Percentiles rank a stretch among this genome's conserved stretches.
Conservation (phyloP, 1,140 invertebrate species). For the Papilio polyxenes region DNA sequence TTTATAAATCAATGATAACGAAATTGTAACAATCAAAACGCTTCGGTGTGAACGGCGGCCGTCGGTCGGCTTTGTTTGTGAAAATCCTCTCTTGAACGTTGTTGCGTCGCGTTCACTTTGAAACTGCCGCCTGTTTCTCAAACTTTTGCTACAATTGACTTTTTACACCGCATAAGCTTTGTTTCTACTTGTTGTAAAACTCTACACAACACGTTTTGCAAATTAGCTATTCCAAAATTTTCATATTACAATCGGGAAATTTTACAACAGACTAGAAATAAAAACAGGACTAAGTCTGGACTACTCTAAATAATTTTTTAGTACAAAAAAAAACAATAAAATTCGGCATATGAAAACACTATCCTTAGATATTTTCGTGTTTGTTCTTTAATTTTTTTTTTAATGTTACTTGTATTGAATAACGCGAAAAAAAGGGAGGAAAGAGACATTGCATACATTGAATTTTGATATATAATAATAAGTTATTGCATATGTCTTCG, state of each 20-base stretch:
- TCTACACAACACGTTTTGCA: not conserved
- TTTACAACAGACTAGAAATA: not conserved
- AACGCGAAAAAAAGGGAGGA: no score
- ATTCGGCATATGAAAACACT: no score
- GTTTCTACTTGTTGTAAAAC: constrained; percentile 12
- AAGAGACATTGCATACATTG: no score
- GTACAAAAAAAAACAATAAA: no score
- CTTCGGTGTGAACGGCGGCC: constrained; percentile 37
- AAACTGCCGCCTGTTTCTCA: constrained; percentile 32
- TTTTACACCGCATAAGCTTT: constrained; percentile 18
- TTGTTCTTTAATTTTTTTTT: no score
- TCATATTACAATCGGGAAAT: not conserved
- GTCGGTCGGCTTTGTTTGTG: constrained; percentile 36
- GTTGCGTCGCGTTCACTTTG: constrained; percentile 39
- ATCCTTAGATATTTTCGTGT: no score
- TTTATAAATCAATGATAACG: not conserved
- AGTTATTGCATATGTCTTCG: no score
- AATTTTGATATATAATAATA: no score
- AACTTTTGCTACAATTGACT: constrained; percentile 40
- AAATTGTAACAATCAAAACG: not conserved
- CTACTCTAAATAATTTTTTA: no score
- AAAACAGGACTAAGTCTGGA: no score
- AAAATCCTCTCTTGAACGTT: constrained; percentile 40
- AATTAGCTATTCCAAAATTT: not conserved
- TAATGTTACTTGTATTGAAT: no score